Evolutionary conservation across 2,888 invertebrate genomes (phyloP).

Genomic region (Acanthosepion lycidas): DNA sequence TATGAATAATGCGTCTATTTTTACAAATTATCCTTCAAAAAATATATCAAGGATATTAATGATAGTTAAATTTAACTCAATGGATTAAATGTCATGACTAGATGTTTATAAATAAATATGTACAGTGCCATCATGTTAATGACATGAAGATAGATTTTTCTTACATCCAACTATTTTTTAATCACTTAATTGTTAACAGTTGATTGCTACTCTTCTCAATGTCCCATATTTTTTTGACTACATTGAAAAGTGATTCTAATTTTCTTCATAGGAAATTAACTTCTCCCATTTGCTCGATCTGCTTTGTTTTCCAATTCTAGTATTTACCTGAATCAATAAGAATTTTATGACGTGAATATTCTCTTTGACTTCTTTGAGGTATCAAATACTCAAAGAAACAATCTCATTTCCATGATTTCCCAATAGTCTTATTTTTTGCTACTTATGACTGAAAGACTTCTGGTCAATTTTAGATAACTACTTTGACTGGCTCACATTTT

Average conservation of each 20-base stretch:
- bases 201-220: background rate
- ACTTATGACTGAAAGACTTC: background rate
- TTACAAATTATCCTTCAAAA: background rate
- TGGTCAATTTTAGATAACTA: background rate
- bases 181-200: background rate
- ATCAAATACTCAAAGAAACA: background rate
- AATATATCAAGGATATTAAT: no score
- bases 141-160: background rate
- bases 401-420: conserved; percentile 33
- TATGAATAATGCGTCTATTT: background rate
- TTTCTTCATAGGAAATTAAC: background rate
- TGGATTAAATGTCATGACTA: no score
- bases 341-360: background rate
- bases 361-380: background rate
- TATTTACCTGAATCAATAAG: background rate
- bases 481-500: background rate
- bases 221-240: background rate
- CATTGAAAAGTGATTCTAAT: background rate
- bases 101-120: no score
- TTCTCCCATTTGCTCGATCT: background rate
- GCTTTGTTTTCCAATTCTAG: background rate
- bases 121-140: background rate
- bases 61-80: no score
- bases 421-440: background rate
- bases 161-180: background rate